Evolutionary conservation across 2,113 vertebrate genomes (phyloP).

Genomic region (Dolichallabes microphthalmus): DNA sequence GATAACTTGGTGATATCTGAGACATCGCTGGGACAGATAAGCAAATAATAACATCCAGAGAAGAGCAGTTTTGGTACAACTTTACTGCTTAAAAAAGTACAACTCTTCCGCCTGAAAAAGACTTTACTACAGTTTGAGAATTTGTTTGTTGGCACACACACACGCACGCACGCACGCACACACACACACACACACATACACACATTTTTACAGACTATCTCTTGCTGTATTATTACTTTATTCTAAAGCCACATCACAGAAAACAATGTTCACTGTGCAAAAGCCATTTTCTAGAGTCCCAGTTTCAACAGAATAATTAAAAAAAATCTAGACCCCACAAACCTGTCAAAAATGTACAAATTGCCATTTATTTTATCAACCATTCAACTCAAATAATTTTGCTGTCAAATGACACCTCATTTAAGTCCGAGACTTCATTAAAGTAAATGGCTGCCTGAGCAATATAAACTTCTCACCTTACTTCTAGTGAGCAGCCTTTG

Average conservation of each 20-base stretch:
- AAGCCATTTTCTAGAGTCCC: neutral
- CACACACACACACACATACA: neutral
- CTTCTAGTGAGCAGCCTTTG: conserved; percentile 21
- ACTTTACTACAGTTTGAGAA: neutral
- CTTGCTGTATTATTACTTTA: neutral
- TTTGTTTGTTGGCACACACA: neutral
- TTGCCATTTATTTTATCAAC: conserved; percentile 30
- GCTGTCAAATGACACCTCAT: conserved; percentile 51
- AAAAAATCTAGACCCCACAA: conserved; percentile 10
- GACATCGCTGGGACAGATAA: conserved; percentile 33
- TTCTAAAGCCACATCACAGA: neutral
- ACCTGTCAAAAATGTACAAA: conserved; percentile 32
- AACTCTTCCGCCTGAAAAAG: neutral
- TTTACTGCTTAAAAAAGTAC: conserved; percentile 6
- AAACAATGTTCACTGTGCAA: neutral
- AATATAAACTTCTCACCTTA: conserved; percentile 47
- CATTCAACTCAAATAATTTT: conserved; percentile 44
- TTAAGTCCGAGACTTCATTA: conserved; percentile 55
- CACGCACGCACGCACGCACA: too few relatives aligned
- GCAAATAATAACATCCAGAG: conserved; percentile 46
- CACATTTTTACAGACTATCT: neutral
- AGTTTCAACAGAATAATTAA: conserved; percentile 26
- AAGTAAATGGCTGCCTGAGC: conserved; percentile 49
- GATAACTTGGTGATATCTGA: conserved; percentile 50
- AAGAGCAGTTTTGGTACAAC: conserved; percentile 25